Evolutionary conservation across 2,888 invertebrate species (phyloP).

Genomic region (Thecocarcelia acutangulata): DNA sequence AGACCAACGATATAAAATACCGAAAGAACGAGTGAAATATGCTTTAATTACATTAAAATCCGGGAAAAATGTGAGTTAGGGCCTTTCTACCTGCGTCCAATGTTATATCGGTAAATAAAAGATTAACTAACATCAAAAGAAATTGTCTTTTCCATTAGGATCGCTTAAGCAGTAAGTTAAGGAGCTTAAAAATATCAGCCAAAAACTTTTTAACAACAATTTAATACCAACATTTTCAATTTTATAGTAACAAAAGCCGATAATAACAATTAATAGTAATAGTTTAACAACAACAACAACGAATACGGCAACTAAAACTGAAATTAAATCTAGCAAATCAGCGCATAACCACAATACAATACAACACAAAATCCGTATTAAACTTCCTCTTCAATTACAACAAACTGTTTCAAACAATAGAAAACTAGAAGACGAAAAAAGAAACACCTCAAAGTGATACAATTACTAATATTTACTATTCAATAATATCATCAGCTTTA

Average conservation of each 20-base stretch:
- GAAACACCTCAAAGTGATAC: conserved; percentile 65
- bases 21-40: too few species aligned
- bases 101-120: too few species aligned
- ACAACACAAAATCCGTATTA: conserved; percentile 63
- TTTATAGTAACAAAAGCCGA: conserved; percentile 33
- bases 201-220: not conserved
- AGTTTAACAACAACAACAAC: conserved; percentile 58
- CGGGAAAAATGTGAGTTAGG: too few species aligned
- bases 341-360: conserved; percentile 73
- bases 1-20: too few species aligned
- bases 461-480: conserved; percentile 71
- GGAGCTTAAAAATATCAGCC: not conserved
- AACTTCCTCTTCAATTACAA: conserved; percentile 62
- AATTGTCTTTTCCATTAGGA: too few species aligned
- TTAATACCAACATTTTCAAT: conserved; percentile 24
- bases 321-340: conserved; percentile 80
- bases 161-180: too few species aligned
- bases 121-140: too few species aligned
- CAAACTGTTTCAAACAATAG: conserved; percentile 43
- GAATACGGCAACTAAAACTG: conserved; percentile 68
- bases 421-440: conserved; percentile 40
- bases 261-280: conserved; percentile 52
- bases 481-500: conserved; percentile 58
- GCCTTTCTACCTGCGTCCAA: too few species aligned
- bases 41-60: too few species aligned